A percentile compares a stretch with the other conserved stretches of the same genome.
These are phyloP conservation scores for human DNA, from an alignment of 2,113 vertebrate genomes.

Conservation along the genomic window GRCh38 chr4:122901501-122902000, in stretches of 20 bases:
- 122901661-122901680: not conserved
- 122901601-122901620: not conserved
- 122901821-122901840: not conserved
- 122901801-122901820: not conserved
- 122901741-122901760: not conserved
- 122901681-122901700: conserved; percentile 3
- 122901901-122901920: not conserved
- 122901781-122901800: not conserved
- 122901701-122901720: not conserved
- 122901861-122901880: not conserved
- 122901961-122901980: not conserved
- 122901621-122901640: not conserved
- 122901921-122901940: not conserved
- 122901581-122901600: not conserved
- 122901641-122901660: not conserved
- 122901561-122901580: not conserved
- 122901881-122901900: not conserved
- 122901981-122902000: not conserved
- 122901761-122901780: not conserved
- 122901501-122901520: not conserved
- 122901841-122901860: not conserved
- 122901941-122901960: not conserved
- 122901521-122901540: not conserved
- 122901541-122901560: not conserved
- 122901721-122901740: not conserved